Evolutionary conservation across 2,797 vertebrate species (phyloP).

Genomic region (Eulemur coronatus): DNA sequence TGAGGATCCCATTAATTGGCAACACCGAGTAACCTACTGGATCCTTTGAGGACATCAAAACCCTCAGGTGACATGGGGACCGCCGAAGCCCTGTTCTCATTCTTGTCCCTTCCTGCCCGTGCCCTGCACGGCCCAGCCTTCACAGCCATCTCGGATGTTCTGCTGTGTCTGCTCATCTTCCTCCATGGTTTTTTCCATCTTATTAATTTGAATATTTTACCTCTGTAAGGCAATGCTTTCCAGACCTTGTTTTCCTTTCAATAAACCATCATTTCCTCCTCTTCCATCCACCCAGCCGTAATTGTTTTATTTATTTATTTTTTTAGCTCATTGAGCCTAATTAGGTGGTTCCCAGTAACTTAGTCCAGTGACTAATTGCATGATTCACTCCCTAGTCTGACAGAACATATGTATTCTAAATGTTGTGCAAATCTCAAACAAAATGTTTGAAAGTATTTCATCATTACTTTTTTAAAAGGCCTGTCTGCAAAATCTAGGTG

Average conservation of each 20-base stretch:
- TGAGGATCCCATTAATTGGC: not conserved
- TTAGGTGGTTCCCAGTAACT: not conserved
- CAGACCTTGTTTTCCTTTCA: not conserved
- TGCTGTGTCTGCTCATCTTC: not conserved
- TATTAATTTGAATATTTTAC: not conserved
- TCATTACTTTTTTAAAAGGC: constrained; percentile 29
- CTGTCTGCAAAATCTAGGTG: constrained; percentile 47
- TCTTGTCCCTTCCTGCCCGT: not conserved
- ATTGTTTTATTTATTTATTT: not conserved
- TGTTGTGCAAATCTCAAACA: constrained; percentile 3
- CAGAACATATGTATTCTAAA: not conserved
- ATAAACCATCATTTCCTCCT: not conserved
- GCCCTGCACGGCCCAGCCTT: not conserved
- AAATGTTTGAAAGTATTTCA: constrained; percentile 62
- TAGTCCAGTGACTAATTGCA: not conserved
- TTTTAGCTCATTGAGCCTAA: not conserved
- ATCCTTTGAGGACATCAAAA: not conserved
- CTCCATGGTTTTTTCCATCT: not conserved
- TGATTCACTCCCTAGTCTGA: not conserved
- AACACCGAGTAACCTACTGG: no score
- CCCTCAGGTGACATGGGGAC: not conserved
- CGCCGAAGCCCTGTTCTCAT: fast-evolving
- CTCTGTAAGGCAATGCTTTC: not conserved
- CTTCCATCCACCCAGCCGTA: not conserved
- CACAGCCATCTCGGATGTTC: not conserved